A percentile compares a stretch with the other conserved stretches of the same genome.
Evolutionary conservation across 2,888 invertebrate genomes (phyloP).

Genomic region (Drosophila sordidapex): DNA sequence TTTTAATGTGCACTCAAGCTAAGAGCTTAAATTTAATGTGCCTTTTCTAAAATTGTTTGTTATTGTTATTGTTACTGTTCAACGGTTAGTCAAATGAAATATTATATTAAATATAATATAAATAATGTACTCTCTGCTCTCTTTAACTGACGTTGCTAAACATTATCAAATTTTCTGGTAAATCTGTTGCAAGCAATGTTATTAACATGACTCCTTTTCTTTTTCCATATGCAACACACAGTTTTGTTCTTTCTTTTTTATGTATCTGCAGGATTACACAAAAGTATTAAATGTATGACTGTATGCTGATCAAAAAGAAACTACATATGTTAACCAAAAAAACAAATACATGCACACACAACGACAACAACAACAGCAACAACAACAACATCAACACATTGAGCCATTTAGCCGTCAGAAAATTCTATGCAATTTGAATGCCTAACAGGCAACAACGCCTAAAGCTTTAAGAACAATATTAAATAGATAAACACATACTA

Average conservation of each 20-base stretch:
- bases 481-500: conserved; percentile 18
- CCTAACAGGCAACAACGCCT: conserved; percentile 24
- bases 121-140: conserved; percentile 27
- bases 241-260: conserved; percentile 30
- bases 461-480: conserved; percentile 42
- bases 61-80: too few species aligned
- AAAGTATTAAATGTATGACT: conserved; percentile 39
- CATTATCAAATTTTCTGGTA: conserved; percentile 14
- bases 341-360: conserved; percentile 28
- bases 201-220: conserved; percentile 57
- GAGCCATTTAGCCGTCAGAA: conserved; percentile 25
- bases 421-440: conserved; percentile 29
- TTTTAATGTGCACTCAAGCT: not conserved
- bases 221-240: conserved; percentile 21
- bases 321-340: conserved; percentile 31
- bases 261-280: conserved; percentile 44
- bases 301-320: conserved; percentile 42
- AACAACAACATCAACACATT: conserved; percentile 17
- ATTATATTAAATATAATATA: not conserved
- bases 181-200: conserved; percentile 53
- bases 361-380: conserved; percentile 16
- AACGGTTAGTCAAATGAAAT: not conserved
- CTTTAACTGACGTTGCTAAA: conserved; percentile 11
- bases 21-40: not conserved
- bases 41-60: not conserved